These are phyloP conservation scores for Paramormyrops hopkinsi DNA, from an alignment of 2,797 vertebrate species.

Conservation along the genomic window DNA sequence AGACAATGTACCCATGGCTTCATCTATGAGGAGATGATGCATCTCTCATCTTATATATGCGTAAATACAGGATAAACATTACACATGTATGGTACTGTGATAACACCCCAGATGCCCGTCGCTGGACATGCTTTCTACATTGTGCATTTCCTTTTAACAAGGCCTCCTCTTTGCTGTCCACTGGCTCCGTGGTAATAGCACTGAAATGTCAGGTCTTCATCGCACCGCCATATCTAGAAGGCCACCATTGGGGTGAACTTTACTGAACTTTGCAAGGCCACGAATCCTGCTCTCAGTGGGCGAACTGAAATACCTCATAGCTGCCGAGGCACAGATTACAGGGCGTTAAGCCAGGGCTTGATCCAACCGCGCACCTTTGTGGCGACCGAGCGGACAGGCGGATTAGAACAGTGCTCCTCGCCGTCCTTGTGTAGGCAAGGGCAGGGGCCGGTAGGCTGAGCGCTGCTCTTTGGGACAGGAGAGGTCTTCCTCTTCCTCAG, in stretches of 20 bases:
- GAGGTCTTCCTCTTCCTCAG: background rate
- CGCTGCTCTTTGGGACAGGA: background rate
- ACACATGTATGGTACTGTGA: background rate
- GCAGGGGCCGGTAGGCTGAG: background rate
- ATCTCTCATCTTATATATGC: background rate
- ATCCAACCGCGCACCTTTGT: constrained; percentile 30
- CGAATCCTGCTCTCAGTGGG: background rate
- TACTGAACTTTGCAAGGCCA: constrained; percentile 4
- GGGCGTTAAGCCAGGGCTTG: constrained; percentile 32
- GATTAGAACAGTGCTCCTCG: constrained; percentile 50
- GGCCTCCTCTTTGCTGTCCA: background rate
- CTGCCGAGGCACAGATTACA: constrained; percentile 15
- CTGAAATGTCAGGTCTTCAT: background rate
- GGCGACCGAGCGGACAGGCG: constrained; percentile 39
- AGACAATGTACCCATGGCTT: background rate
- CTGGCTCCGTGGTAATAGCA: background rate
- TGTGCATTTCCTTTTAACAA: background rate
- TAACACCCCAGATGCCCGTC: background rate
- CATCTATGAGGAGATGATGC: background rate
- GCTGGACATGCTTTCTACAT: background rate
- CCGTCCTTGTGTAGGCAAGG: constrained; percentile 49
- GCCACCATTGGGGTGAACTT: constrained; percentile 1
- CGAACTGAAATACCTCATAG: background rate
- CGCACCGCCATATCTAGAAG: background rate
- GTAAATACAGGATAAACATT: background rate